A percentile compares a stretch with the other conserved stretches of the same genome.
Conservation (phyloP, 2,888 invertebrate genomes). For the Lasioglossum zephyrum region DNA sequence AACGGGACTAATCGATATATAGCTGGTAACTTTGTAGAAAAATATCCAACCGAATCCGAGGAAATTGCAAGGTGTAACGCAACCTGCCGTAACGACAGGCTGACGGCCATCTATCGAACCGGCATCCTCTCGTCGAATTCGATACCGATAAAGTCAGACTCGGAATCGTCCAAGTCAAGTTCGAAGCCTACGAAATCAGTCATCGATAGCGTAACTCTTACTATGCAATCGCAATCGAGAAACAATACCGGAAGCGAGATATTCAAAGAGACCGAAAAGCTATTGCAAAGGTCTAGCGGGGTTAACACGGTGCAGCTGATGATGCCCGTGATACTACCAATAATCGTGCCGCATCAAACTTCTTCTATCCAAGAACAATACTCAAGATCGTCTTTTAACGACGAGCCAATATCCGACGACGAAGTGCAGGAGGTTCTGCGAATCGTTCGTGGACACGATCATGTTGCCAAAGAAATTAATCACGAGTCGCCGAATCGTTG, state of each 20-base stretch:
- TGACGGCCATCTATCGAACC: neutral
- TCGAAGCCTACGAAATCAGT: no score
- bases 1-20: conserved; percentile 60
- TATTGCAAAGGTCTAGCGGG: no score
- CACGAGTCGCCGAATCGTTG: conserved; percentile 69
- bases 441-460: conserved; percentile 36
- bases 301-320: neutral
- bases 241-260: neutral
- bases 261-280: neutral
- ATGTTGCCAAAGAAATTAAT: conserved; percentile 37
- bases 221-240: neutral
- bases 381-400: neutral
- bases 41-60: neutral
- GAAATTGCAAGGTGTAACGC: neutral
- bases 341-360: conserved; percentile 9
- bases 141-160: neutral
- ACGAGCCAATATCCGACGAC: conserved; percentile 15
- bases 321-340: conserved; percentile 31
- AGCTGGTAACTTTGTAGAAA: conserved; percentile 36
- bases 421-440: conserved; percentile 61
- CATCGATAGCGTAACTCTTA: neutral
- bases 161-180: neutral
- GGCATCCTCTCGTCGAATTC: neutral
- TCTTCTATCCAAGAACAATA: neutral
- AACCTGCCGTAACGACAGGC: neutral